Base-by-base conservation (phyloP, 1,140 invertebrate species). In the Drosophila mayri region DNA sequence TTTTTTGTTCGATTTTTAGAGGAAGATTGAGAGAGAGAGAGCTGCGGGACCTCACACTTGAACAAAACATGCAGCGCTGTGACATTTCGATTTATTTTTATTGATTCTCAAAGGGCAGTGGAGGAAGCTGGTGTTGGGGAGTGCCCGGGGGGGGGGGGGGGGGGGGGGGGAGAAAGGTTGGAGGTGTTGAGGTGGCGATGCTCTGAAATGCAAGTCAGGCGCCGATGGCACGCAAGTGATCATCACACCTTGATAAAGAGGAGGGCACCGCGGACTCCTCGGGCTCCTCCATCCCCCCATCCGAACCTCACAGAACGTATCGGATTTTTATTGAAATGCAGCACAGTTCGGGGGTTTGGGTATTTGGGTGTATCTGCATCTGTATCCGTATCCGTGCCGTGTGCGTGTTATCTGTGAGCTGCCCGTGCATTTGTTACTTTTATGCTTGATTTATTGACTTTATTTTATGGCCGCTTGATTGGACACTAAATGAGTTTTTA, bases 21-120 rank as follows among this genome's bases (percentile, higher is more conserved):
- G 20, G 22, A 25, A 59, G 38, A 72, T 47, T 41, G 47, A 65
- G 43, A 65, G 38, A 85, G 44, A 65, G 58, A 44, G 44, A 87
- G 58, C 84, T 84, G 74, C 85, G 85, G 80, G 85, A 88, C 85
- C 85, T 79, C 85, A 88, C 85, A 88, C 85, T 90, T 58, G 44
- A 71, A 32, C 61, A 66, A 80, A 80, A 81, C 81, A 80, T 67
- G 76, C 73, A 80, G 72, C 66, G 47, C 70, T 80, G 77, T 90
- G 85, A 90, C 85, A 90, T 81, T 85, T 90, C 86, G 81, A 90
- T 90, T 90, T 90, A 90, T 90, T 90, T 90, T 90, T 90, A 90
- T 90, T 90, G 85, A 90, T 85, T 90, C 70, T 71, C 63, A 30
- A 70, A 78, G 49, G 57, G 74, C 64, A 40, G 63, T 10, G 20